phyloP scores from a whole-genome alignment of 1,140 invertebrate genomes.

The Melipona quadrifasciata region DNA sequence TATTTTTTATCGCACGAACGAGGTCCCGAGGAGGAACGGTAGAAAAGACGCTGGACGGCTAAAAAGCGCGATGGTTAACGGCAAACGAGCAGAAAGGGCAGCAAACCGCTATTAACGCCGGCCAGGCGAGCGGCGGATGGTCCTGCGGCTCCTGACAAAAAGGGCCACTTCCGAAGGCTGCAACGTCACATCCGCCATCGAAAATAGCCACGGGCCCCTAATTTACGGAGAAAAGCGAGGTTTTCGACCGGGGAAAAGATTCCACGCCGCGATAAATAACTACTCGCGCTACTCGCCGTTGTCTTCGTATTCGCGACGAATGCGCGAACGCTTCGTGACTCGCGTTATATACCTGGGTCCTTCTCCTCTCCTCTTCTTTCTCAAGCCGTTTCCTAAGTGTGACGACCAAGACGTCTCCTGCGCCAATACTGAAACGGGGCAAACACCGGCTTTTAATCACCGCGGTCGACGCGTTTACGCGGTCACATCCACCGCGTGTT shows the following conservation, averaged over 20 bases:
- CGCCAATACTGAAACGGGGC: background rate
- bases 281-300: background rate
- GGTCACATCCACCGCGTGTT: background rate
- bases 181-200: slow-evolving; percentile 70
- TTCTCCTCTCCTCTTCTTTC: background rate
- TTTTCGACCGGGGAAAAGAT: slow-evolving; percentile 62
- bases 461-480: slow-evolving; percentile 18
- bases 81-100: slow-evolving; percentile 35
- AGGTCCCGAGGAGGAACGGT: background rate
- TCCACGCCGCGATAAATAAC: slow-evolving; percentile 43
- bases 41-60: background rate
- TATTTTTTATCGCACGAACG: slow-evolving; percentile 27
- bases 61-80: slow-evolving; percentile 46
- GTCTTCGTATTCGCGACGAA: slow-evolving; percentile 3
- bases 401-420: too few relatives aligned
- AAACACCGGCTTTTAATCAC: slow-evolving; percentile 28
- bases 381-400: too few relatives aligned
- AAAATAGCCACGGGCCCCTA: slow-evolving; percentile 68
- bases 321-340: slow-evolving; percentile 40
- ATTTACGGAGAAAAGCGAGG: slow-evolving; percentile 69
- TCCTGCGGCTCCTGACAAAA: slow-evolving; percentile 58
- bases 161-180: slow-evolving; percentile 69
- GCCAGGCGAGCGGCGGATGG: slow-evolving; percentile 40
- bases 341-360: background rate
- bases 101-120: slow-evolving; percentile 55